Conservation (phyloP, 1,140 invertebrate genomes). For the Aphelinus atriplicis region DNA sequence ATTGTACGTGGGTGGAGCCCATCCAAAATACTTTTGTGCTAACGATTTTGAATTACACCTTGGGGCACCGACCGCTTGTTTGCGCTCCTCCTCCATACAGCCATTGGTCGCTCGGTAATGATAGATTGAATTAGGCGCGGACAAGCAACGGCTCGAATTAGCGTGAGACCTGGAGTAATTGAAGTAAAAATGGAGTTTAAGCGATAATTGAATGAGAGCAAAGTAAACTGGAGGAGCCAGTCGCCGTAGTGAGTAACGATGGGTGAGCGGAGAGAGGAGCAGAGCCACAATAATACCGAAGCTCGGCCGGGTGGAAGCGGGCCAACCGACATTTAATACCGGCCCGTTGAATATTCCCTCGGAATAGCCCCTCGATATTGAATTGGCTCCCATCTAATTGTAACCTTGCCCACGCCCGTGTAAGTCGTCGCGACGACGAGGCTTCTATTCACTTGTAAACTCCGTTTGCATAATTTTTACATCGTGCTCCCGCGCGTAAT, state of each 20-base stretch:
- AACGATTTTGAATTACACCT: conserved; percentile 6
- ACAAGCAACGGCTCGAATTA: conserved; percentile 1
- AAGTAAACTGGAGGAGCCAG: conserved; percentile 22
- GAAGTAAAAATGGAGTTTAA: conserved; percentile 31
- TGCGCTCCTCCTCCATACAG: background rate
- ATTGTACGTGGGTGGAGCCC: no score
- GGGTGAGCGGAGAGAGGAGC: background rate
- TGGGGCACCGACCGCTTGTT: background rate
- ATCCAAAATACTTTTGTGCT: background rate
- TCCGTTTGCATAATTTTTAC: conserved; percentile 66
- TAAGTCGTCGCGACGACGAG: conserved; percentile 41
- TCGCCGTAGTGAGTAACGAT: conserved; percentile 7
- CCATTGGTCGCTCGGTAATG: conserved; percentile 3
- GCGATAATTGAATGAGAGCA: conserved; percentile 37
- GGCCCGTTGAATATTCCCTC: conserved; percentile 61
- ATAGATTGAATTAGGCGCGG: conserved; percentile 4
- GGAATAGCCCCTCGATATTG: conserved; percentile 62
- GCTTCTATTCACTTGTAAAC: conserved; percentile 60
- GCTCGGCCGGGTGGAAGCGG: conserved; percentile 51
- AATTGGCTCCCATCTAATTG: conserved; percentile 66
- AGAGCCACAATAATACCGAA: conserved; percentile 47
- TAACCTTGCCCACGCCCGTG: conserved; percentile 56
- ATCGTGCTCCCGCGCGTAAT: conserved; percentile 54
- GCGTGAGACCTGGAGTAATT: conserved; percentile 9
- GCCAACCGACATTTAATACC: conserved; percentile 61